A percentile compares a stretch with the other conserved stretches of the same genome.
These are phyloP conservation scores for Nebria salina DNA, from an alignment of 2,888 invertebrate species.

Conservation along the genomic window DNA sequence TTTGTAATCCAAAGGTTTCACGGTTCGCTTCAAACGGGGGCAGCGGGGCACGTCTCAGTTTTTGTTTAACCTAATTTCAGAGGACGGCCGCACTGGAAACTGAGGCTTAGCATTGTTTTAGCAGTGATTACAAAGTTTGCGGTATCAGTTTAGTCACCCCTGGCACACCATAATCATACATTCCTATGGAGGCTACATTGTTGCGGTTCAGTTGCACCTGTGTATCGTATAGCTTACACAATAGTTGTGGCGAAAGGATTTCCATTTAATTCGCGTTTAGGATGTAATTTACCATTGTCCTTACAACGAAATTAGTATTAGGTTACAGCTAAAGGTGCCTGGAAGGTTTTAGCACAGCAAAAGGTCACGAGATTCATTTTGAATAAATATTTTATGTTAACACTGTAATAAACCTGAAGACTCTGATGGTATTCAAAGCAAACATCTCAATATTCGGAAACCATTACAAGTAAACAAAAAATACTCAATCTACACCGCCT, in stretches of 20 bases:
- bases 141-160: constrained; percentile 33
- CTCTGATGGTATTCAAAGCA: neutral
- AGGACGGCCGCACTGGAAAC: constrained; percentile 19
- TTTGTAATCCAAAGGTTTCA: constrained; percentile 22
- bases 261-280: neutral
- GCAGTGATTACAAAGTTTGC: constrained; percentile 42
- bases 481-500: constrained; percentile 27
- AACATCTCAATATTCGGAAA: constrained; percentile 15
- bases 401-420: no score
- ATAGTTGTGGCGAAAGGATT: neutral
- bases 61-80: constrained; percentile 42
- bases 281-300: neutral
- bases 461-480: constrained; percentile 37
- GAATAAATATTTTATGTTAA: no score
- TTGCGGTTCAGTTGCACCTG: neutral
- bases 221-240: neutral
- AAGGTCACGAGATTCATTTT: no score
- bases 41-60: constrained; percentile 18
- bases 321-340: neutral
- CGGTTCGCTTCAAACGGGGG: neutral
- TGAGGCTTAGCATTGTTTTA: constrained; percentile 39
- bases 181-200: neutral
- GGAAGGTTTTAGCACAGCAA: no score
- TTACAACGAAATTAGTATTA: neutral
- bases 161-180: constrained; percentile 4